Evolutionary conservation across 2,888 invertebrate genomes (phyloP).

Genomic region (Pyrrhia umbra): DNA sequence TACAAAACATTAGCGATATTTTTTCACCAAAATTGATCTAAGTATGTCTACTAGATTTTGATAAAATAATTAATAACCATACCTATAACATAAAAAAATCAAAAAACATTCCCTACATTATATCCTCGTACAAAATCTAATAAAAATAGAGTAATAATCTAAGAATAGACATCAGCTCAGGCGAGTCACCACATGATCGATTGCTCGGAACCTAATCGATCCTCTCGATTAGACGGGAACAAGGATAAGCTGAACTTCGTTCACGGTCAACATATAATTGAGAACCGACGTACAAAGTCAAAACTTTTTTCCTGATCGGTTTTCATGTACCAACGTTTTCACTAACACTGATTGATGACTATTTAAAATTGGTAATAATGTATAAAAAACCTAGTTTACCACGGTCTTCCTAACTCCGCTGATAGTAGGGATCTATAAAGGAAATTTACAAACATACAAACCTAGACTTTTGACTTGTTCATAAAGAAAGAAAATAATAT

Average conservation of each 20-base stretch:
- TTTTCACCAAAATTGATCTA: background rate
- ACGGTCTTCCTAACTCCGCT: too few relatives aligned
- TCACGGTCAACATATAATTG: conserved; percentile 29
- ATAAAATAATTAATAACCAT: too few relatives aligned
- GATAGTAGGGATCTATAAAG: too few relatives aligned
- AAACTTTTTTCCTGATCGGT: conserved; percentile 1
- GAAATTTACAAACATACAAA: too few relatives aligned
- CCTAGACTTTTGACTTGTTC: too few relatives aligned
- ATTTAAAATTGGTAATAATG: background rate
- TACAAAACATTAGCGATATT: background rate
- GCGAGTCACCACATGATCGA: conserved; percentile 35
- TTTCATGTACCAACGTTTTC: conserved; percentile 4
- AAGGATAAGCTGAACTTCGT: conserved; percentile 46
- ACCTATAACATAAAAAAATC: background rate
- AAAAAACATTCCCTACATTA: background rate
- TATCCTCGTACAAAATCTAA: background rate
- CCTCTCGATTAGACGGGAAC: conserved; percentile 38
- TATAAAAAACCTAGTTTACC: too few relatives aligned
- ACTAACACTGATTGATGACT: background rate
- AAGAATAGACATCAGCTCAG: conserved; percentile 1
- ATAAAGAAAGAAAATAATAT: too few relatives aligned
- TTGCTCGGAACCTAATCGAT: conserved; percentile 41
- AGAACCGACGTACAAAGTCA: conserved; percentile 8
- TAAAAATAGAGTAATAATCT: conserved; percentile 19
- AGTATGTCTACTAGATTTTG: background rate